phyloP scores from a whole-genome alignment of 2,797 vertebrate genomes.

The Cuculus canorus region DNA sequence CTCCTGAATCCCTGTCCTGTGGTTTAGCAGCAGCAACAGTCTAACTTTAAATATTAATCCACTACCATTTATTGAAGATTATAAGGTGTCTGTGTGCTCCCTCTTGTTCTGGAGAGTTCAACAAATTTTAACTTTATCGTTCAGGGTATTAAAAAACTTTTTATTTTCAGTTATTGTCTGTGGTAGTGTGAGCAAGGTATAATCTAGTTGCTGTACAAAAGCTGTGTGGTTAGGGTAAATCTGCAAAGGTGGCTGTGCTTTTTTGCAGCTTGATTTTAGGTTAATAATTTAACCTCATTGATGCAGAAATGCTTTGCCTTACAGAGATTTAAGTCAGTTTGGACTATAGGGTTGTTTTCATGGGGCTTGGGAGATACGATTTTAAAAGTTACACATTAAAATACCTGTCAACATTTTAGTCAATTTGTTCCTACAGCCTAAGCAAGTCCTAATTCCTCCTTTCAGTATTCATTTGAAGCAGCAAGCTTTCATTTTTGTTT shows the following conservation, averaged over 20 bases:
- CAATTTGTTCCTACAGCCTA: neutral
- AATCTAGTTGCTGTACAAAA: neutral
- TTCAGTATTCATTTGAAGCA: neutral
- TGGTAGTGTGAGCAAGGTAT: neutral
- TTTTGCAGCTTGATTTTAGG: neutral
- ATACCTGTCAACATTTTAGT: neutral
- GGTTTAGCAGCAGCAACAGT: neutral
- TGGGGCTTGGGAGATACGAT: neutral
- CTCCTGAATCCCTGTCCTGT: neutral
- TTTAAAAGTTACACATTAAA: neutral
- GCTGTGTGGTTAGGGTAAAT: neutral
- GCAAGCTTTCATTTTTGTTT: neutral
- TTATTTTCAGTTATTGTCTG: neutral
- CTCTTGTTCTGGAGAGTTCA: neutral
- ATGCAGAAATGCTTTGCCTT: neutral
- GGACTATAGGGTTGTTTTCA: neutral
- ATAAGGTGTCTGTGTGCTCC: neutral
- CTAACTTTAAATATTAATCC: neutral
- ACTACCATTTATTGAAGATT: neutral
- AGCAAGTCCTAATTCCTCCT: neutral
- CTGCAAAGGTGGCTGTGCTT: neutral
- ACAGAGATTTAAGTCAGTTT: neutral
- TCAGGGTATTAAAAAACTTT: rapidly evolving
- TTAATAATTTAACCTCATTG: neutral
- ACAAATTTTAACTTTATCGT: neutral